Base-by-base conservation (phyloP, 2,113 vertebrate species). In the Pedetes capensis region DNA sequence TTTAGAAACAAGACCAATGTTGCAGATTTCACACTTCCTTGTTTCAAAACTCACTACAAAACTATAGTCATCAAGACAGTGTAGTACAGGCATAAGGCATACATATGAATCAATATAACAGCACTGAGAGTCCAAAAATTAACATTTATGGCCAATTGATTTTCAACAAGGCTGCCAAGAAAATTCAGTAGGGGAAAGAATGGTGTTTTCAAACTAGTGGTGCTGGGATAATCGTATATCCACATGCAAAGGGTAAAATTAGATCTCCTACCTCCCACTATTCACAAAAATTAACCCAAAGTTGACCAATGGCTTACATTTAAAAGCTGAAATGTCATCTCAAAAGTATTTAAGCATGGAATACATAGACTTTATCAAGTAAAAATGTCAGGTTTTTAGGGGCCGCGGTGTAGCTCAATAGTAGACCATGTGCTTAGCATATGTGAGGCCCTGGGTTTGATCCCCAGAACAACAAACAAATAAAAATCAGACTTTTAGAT, bases 61-160 rank as follows among this genome's bases (percentile, higher is more conserved):
- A 64, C n/a, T 49, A 23, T 68, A 85, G 34, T 71, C 44, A 85
- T 79, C 53, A 94, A 51, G 63, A 71, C 23, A 69, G 27, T 63
- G 44, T 63, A 51, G 78, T 76, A 49, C 12, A 71, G 7, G 13
- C 63, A 55, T 49, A 86, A 81, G 37, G 37, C 59, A 79, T 39
- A 66, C 20, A 64, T 17, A 71, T 34, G 37, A 61, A 83, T 78
- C 55, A 61, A 89, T 82, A 34, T 78, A 87, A 82, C 57, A 93
- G 55, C 29, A 78, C 32, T 84, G 63, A 71, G 37, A 74, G 47
- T 80, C 11, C 63, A 91, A 64, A 82, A 91, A 83, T 79, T 69
- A 91, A 72, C 29, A 66, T 64, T 92, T 64, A 85, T n/a, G 29
- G 42, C n/a, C 53, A 94, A 75, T 47, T 94, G 74, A 89, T 63